A percentile compares a stretch with the other conserved stretches of the same genome.
These are phyloP conservation scores for Irena cyanogastra DNA, from an alignment of 2,113 vertebrate genomes.

Conservation along the genomic window DNA sequence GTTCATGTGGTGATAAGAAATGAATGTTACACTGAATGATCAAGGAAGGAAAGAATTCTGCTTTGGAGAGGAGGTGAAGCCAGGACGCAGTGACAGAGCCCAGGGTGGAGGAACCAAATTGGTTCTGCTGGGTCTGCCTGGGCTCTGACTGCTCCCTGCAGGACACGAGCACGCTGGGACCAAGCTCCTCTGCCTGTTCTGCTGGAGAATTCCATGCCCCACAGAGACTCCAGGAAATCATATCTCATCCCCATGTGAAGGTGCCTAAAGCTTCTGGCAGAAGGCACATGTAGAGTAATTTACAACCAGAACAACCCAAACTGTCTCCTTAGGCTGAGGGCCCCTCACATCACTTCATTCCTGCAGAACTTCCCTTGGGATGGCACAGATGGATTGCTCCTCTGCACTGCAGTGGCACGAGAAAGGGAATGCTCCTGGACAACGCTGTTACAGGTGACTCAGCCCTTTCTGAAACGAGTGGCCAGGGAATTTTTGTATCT, in stretches of 20 bases:
- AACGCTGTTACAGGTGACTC: rapidly evolving
- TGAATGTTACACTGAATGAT: background rate
- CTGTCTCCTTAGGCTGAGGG: rapidly evolving
- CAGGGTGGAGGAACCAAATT: background rate
- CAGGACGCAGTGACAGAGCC: background rate
- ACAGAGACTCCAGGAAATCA: background rate
- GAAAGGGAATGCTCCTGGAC: background rate
- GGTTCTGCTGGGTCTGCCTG: background rate
- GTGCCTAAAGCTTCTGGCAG: background rate
- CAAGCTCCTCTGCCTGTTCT: background rate
- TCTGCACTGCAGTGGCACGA: background rate
- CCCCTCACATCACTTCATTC: background rate
- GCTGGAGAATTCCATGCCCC: background rate
- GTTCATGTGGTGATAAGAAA: slow-evolving; percentile 25
- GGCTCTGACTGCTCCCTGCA: background rate
- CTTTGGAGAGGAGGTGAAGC: background rate
- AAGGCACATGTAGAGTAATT: background rate
- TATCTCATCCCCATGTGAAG: background rate
- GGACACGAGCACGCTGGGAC: background rate
- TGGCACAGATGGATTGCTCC: background rate
- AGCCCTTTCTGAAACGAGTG: background rate
- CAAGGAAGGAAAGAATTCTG: background rate
- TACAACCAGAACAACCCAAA: background rate
- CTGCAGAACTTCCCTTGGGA: background rate
- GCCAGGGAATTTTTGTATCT: rapidly evolving